A percentile compares a stretch with the other conserved stretches of the same genome.
These are phyloP conservation scores for Daboia siamensis DNA, from an alignment of 2,113 vertebrate species.

Conservation along the genomic window DNA sequence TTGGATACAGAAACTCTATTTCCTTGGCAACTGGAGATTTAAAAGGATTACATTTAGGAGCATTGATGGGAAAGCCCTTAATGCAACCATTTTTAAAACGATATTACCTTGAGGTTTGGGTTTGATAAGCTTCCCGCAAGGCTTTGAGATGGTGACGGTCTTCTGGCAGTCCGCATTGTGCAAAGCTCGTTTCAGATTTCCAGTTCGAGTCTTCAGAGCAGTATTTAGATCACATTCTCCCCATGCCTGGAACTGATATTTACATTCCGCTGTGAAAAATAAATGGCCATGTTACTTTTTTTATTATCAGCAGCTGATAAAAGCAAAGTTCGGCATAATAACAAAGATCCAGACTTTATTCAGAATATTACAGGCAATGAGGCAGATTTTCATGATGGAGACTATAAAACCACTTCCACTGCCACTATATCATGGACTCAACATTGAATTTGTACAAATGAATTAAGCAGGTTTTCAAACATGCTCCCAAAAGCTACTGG, in stretches of 20 bases:
- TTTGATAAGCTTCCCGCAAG: slow-evolving; percentile 91
- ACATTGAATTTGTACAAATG: not conserved
- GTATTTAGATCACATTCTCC: slow-evolving; percentile 92
- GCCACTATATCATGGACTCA: not conserved
- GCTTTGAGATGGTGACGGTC: slow-evolving; percentile 90
- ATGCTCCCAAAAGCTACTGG: not conserved
- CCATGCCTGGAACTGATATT: slow-evolving; percentile 95
- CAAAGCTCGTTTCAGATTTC: slow-evolving; percentile 88
- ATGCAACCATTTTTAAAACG: not conserved
- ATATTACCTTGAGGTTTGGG: slow-evolving; percentile 88
- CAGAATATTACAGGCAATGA: not conserved
- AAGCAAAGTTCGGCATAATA: not conserved
- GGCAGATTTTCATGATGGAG: not conserved
- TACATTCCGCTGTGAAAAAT: slow-evolving; percentile 84
- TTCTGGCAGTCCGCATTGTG: slow-evolving; percentile 88
- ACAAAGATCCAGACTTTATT: not conserved
- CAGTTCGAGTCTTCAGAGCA: slow-evolving; percentile 87
- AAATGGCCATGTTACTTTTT: not conserved
- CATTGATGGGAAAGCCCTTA: not conserved
- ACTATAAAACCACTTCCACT: not conserved
- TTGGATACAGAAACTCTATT: not conserved
- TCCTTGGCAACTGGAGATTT: not conserved
- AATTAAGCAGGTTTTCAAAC: not conserved
- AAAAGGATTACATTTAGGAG: not conserved
- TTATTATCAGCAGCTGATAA: not conserved